Evolutionary conservation across 2,113 vertebrate species (phyloP), one percentile per base, ranked within the genome.

Genomic region (Poeciliopsis retropinna): DNA sequence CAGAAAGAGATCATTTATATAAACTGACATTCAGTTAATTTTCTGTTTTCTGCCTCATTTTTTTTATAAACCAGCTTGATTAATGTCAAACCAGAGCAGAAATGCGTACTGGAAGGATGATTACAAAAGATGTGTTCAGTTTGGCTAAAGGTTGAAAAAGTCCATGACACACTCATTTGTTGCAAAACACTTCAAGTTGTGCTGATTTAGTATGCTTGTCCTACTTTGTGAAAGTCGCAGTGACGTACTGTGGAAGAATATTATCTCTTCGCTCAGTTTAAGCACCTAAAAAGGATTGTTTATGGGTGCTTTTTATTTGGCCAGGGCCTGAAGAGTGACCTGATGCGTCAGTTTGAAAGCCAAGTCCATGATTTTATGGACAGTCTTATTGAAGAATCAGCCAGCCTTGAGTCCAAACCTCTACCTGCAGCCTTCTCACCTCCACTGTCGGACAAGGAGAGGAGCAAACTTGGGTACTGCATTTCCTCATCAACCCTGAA

Each of bases 291-390:
- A 34, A 25, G 22, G 17, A n/a, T 9, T 25, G 2, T 31, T 1
- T 0, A 0, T 75, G 6, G 11, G 28, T 65, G 73, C 14, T 27
- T 66, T 0, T 71, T 69, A 25, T 34, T 67, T 67, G 25, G 7
- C 15, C 76, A 99, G 97, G 89, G 93, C 80, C 78, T 99, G 89
- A 99, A 97, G 90, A 95, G 88, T 47, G 94, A 94, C 83, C 94
- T 99, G 91, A 94, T 99, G 95, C 96, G 94, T 81, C 96, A 96
- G 84, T 94, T 99, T 57, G 96, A 97, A 85, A 94, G 87, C 83
- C 96, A 98, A 76, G 96, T 99, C 85, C 95, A 92, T 71, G 95
- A 97, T 75, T 96, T 98, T 79, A 94, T 98, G 87, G 97, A 96
- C 88, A 94, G 91, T 82, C 94, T 98, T 39, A 96, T 98, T 13